Evolutionary conservation across 2,888 invertebrate genomes (phyloP), one percentile per base, ranked within the genome.

Genomic region (Yponomeuta evonymella): DNA sequence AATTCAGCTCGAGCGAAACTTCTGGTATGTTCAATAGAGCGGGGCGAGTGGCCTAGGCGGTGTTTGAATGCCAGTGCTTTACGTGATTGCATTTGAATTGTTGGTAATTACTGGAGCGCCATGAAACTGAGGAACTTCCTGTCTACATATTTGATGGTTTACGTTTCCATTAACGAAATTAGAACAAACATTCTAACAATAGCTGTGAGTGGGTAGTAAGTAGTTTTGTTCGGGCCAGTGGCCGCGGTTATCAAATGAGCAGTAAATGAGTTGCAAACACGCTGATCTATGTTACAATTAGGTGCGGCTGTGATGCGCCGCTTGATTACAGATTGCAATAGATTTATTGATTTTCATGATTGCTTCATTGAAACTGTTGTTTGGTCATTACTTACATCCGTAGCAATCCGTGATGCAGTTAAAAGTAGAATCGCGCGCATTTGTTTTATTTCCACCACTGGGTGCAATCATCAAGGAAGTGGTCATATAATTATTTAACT

Each of bases 41-140:
- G 30, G 9, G 33, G 65, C 30, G 33, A 65, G 30, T 5, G 51
- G 51, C 51, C 51, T 65, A 29, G 65, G 33, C 29, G 5, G 12
- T 65, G 30, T 65, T 65, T 65, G 68, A 51, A 6, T 51, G 12
- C 30, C n/a, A 67, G 43, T 67, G 36, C 36, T 66, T 66, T 66
- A 64, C 66, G 66, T 66, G 66, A 66, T 66, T 66, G 2, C 43
- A n/a, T 36, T 67, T 15, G 67, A 33, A 67, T 67, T 67, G 67
- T 36, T 67, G 30, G 67, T 15, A 67, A 29, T 66, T 29, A 67
- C 12, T 43, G 12, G 67, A 43, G 67, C 8, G 33, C 30, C 67
- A 33, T 36, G 67, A 58, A 15, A 58, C 51, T 58, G 51, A 58
- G 51, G 51, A 12, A 58, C 15, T 58, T 58, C 51, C 51, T 58